A percentile compares a stretch with the other conserved stretches of the same genome.
Evolutionary conservation across 2,797 vertebrate species (phyloP).

Genomic region (Gobionotothen gibberifrons): DNA sequence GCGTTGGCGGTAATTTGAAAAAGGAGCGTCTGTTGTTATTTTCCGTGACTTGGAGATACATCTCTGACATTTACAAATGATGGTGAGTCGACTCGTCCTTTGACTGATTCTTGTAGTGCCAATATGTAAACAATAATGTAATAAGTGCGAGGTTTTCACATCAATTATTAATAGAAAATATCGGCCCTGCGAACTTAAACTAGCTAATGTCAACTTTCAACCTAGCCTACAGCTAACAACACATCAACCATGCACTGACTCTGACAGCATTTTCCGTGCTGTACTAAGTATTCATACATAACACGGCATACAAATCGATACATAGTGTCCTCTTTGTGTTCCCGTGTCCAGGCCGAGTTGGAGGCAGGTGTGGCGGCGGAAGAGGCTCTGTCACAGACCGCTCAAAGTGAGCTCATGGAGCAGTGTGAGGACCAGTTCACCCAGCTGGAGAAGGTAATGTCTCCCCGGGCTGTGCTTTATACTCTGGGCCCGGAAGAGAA

Average conservation of each 20-base stretch:
- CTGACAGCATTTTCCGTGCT: neutral
- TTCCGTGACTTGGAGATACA: neutral
- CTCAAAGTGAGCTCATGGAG: slow-evolving; percentile 71
- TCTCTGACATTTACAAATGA: slow-evolving; percentile 18
- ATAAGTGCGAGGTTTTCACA: rapidly evolving
- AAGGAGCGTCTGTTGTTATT: neutral
- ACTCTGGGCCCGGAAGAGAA: neutral
- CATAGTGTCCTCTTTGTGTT: neutral
- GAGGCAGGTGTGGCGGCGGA: neutral
- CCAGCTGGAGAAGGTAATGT: slow-evolving; percentile 73
- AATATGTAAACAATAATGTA: rapidly evolving
- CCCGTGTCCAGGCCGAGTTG: slow-evolving; percentile 58
- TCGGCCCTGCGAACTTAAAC: neutral
- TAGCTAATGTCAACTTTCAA: neutral
- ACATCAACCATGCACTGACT: neutral
- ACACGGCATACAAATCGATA: rapidly evolving
- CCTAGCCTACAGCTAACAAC: neutral
- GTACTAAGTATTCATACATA: neutral
- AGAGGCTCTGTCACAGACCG: slow-evolving; percentile 62
- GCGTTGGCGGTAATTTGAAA: slow-evolving; percentile 81
- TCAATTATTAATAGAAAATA: neutral
- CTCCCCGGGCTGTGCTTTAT: neutral
- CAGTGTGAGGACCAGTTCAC: slow-evolving; percentile 81
- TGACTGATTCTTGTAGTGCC: rapidly evolving
- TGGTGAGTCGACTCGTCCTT: slow-evolving; percentile 53